Base-by-base conservation (phyloP, 2,797 vertebrate species). In the Coregonus ussuriensis region DNA sequence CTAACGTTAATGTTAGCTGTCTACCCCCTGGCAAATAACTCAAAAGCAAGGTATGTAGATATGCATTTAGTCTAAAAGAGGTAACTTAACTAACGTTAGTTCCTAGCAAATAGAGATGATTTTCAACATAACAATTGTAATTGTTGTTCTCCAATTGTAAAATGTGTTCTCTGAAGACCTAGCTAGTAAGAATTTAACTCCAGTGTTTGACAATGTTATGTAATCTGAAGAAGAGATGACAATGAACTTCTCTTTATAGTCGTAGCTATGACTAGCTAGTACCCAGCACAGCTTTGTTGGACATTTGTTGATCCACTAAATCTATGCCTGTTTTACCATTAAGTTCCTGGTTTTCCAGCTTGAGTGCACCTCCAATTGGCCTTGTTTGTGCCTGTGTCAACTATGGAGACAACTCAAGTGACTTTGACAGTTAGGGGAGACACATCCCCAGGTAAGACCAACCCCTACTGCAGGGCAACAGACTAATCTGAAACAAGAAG, bases 361-460 rank as follows among this genome's bases (percentile, higher is more conserved):
- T 77, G 47, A 78, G 78, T 71, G 31, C 16, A 59, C 53, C 11
- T 14, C 59, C 71, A 76, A 29, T 76, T 13, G 72, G 6, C 73
- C 13, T 59, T 31, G 25, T 69, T 11, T 63, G 21, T 80, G 54
- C 41, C 71, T 6, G 74, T 79, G 72, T 74, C 67, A 72, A 92
- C 76, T 29, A 99, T 99, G 98, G 95, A 95, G 79, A 92, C 86
- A 70, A 90, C 91, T 88, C 91, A 91, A 87, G 94, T 99, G 82
- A 96, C 95, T 56, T 92, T 99, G 85, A 84, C 89, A 84, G 85
- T 99, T 81, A 94, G 91, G 93, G 98, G 95, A 88, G 86, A 91
- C 18, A 94, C 95, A 56, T 89, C 90, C 35, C 91, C 94, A 94
- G 98, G 98, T 99, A 95, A 84, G 79, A 1, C 35, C 72, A 18